Evolutionary conservation across 2,888 invertebrate species (phyloP), one percentile per base, ranked within the genome.

Genomic region (Eurois occulta): DNA sequence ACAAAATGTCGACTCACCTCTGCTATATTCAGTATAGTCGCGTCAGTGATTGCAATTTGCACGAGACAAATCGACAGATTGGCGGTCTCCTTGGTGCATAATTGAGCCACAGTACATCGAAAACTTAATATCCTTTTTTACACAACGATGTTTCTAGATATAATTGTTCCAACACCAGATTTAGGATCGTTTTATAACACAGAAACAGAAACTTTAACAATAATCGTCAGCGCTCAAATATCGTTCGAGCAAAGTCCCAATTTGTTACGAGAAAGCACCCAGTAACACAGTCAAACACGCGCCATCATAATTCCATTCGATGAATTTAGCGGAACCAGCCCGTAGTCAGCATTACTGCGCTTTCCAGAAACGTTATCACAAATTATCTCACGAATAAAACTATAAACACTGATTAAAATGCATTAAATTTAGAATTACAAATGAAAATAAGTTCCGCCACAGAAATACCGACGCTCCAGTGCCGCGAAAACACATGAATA

Each of bases 41-140:
- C 91, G 88, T 88, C 90, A 90, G 89, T 86, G 89, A 87, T 85
- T 90, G 88, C 88, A 92, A 93, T 92, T 92, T 92, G 90, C 92
- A 89, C 89, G 89, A 89, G 85, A 89, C 91, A 91, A 92, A 89
- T 90, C 88, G 86, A 81, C 86, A 89, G 90, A 91, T 92, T 91
- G 90, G 90, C 90, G 88, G 89, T 91, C 90, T 91, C 90, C 90
- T 90, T 90, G 89, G 86, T 90, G 85, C 87, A 89, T 85, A 86
- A 89, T 85, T 80, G 86, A 88, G 88, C 87, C 88, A 89, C 89
- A 88, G 86, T 85, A 89, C 72, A 91, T 93, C 94, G 93, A 94
- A 94, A 96, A 96, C 96, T 96, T 95, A 90, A 93, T 93, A 94
- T 96, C 91, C 92, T 92, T 95, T 95, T 93, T 95, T 91, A 84